Conservation (phyloP, 2,113 vertebrate species). For the Microcebus griseorufus region DNA sequence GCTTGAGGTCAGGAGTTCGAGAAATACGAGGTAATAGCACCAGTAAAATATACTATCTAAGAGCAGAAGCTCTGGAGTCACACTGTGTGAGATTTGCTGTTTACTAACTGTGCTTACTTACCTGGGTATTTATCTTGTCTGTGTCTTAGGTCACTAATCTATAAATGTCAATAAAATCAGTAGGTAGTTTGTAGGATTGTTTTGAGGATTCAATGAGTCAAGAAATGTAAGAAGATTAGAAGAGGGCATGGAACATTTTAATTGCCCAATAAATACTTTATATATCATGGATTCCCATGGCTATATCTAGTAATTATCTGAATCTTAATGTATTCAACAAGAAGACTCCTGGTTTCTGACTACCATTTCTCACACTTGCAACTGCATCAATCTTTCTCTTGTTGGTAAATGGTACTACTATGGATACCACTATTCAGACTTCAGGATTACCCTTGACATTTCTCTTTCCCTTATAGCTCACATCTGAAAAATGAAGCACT, state of each 20-base stretch:
- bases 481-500: not conserved
- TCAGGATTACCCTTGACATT: not conserved
- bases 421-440: not conserved
- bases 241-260: not conserved
- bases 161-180: not conserved
- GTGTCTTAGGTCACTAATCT: not conserved
- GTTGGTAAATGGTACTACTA: not conserved
- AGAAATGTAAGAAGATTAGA: not conserved
- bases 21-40: not conserved
- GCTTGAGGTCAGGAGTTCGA: no score
- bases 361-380: not conserved
- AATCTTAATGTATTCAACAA: not conserved
- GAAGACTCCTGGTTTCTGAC: not conserved
- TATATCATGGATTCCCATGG: not conserved
- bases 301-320: not conserved
- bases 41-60: not conserved
- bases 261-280: not conserved
- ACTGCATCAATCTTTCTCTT: not conserved
- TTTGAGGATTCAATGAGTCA: not conserved
- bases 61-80: not conserved
- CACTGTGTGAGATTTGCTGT: not conserved
- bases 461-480: not conserved
- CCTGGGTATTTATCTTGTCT: not conserved
- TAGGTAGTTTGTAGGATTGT: not conserved
- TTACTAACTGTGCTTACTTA: not conserved